Evolutionary conservation across 2,888 invertebrate genomes (phyloP).

Genomic region (Dynastes tityus): DNA sequence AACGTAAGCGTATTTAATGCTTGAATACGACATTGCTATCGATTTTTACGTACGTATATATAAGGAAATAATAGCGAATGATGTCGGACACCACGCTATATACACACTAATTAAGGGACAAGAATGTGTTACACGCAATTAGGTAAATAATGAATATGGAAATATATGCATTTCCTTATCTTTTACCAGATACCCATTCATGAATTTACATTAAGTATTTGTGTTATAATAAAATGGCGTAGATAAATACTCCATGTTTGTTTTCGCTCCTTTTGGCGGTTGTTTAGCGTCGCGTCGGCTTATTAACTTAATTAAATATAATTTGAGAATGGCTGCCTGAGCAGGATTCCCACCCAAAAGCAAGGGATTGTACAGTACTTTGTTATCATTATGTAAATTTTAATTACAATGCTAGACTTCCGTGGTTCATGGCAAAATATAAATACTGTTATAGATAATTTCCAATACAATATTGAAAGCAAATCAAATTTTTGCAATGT

Average conservation of each 20-base stretch:
- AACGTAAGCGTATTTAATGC: conserved; percentile 13
- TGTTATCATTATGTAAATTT: conserved; percentile 21
- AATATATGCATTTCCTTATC: conserved; percentile 32
- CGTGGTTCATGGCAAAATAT: neutral
- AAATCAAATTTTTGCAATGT: too few species aligned
- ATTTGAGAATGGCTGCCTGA: conserved; percentile 16
- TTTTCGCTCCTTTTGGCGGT: conserved; percentile 18
- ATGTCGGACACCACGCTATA: conserved; percentile 17
- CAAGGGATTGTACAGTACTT: neutral
- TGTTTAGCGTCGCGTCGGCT: conserved; percentile 13
- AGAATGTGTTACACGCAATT: conserved; percentile 37
- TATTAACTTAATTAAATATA: conserved; percentile 40
- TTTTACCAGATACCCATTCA: neutral
- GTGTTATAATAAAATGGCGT: conserved; percentile 15
- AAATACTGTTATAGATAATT: too few species aligned
- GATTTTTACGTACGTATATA: conserved; percentile 9
- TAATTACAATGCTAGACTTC: conserved; percentile 9
- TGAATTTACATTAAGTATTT: conserved; percentile 36
- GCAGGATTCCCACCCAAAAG: conserved; percentile 4
- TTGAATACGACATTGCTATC: conserved; percentile 24
- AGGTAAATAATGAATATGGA: conserved; percentile 32
- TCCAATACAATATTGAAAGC: too few species aligned
- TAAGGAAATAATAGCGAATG: conserved; percentile 30
- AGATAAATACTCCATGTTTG: conserved; percentile 12
- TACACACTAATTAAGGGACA: conserved; percentile 14